These are phyloP conservation scores for Cheilosia grossa DNA, from an alignment of 2,888 invertebrate species.

Conservation along the genomic window DNA sequence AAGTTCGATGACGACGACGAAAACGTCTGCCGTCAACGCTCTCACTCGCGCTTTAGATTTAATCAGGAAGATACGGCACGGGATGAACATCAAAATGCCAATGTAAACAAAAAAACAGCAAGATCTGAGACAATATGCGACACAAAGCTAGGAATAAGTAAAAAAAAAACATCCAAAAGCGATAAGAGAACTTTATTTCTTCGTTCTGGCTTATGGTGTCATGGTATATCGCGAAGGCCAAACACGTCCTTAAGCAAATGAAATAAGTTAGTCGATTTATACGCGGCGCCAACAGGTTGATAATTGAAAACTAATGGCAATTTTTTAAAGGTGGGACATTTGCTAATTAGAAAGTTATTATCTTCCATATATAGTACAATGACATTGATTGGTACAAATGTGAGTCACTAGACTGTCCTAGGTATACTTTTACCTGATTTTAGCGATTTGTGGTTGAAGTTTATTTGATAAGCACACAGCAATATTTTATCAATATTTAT, in stretches of 20 bases:
- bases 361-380: conserved; percentile 21
- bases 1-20: conserved; percentile 63
- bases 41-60: conserved; percentile 30
- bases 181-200: conserved; percentile 25
- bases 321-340: conserved; percentile 30
- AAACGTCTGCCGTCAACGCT: conserved; percentile 25
- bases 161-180: neutral
- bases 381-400: conserved; percentile 36
- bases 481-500: conserved; percentile 5
- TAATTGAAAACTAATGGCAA: conserved; percentile 41
- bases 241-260: conserved; percentile 29
- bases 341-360: conserved; percentile 50
- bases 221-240: conserved; percentile 10
- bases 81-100: conserved; percentile 30
- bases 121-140: conserved; percentile 39
- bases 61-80: conserved; percentile 20
- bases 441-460: neutral
- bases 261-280: conserved; percentile 17
- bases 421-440: conserved; percentile 44
- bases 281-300: conserved; percentile 28
- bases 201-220: neutral
- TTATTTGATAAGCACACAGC: conserved; percentile 12
- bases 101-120: conserved; percentile 53
- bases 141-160: conserved; percentile 29
- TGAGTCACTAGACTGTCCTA: conserved; percentile 30